Percentiles rank a stretch among this genome's conserved stretches.
Conservation (phyloP, 2,113 vertebrate genomes). For the Hiodon tergisus region DNA sequence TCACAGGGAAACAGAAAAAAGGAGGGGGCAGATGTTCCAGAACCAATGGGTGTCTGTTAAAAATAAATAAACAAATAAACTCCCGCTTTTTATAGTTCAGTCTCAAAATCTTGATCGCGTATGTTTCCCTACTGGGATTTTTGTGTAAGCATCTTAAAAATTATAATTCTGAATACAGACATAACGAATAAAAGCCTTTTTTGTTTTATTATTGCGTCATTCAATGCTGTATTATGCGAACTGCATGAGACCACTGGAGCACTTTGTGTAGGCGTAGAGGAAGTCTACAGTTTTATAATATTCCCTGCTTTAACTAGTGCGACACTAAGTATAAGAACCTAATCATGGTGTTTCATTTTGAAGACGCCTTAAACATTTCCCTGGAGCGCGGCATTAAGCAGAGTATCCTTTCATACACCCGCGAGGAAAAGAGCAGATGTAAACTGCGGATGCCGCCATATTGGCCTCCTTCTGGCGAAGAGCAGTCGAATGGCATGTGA, state of each 20-base stretch:
- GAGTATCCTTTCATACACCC: slow-evolving; percentile 11
- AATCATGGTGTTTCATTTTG: neutral
- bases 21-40: too few relatives aligned
- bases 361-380: neutral
- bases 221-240: neutral
- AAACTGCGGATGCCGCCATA: slow-evolving; percentile 21
- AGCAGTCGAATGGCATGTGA: slow-evolving; percentile 12
- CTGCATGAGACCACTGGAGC: neutral
- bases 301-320: too few relatives aligned
- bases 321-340: neutral
- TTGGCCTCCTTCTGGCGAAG: slow-evolving; percentile 24
- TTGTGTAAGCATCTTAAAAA: too few relatives aligned
- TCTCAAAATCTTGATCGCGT: too few relatives aligned
- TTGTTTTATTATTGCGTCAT: neutral
- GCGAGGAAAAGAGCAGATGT: slow-evolving; percentile 15
- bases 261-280: neutral
- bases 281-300: too few relatives aligned
- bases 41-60: too few relatives aligned
- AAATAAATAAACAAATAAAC: too few relatives aligned
- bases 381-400: neutral
- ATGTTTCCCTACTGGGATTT: too few relatives aligned
- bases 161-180: too few relatives aligned
- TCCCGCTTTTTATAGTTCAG: too few relatives aligned
- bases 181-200: neutral
- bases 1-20: too few relatives aligned